Percentiles rank a stretch among this genome's conserved stretches.
These are phyloP conservation scores for Anodontia alba DNA, from an alignment of 2,888 invertebrate species.

Conservation along the genomic window DNA sequence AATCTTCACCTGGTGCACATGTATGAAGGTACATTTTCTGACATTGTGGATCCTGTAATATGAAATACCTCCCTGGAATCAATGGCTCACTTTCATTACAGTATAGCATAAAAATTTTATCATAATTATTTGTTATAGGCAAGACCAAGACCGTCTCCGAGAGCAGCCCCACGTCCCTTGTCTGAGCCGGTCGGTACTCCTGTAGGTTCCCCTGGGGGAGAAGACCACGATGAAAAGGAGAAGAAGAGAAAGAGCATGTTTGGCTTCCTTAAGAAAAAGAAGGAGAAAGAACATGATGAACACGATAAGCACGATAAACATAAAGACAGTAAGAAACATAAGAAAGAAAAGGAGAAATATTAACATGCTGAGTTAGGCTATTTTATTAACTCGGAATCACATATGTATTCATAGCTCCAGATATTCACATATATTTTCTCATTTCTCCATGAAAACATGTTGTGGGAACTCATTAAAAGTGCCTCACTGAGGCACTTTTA, in stretches of 20 bases:
- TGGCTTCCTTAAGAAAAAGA: conserved; percentile 82
- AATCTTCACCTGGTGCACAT: no score
- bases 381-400: neutral
- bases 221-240: conserved; percentile 58
- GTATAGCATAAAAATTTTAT: no score
- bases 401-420: no score
- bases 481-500: no score
- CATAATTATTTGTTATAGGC: conserved; percentile 40
- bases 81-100: no score
- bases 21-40: no score
- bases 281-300: conserved; percentile 69
- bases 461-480: no score
- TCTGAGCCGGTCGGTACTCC: conserved; percentile 43
- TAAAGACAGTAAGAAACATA: conserved; percentile 69
- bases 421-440: no score
- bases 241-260: conserved; percentile 80
- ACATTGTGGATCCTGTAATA: no score
- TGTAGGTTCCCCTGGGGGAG: conserved; percentile 18
- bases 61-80: no score
- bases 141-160: conserved; percentile 44
- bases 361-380: no score
- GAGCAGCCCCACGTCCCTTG: conserved; percentile 41
- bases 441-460: no score
- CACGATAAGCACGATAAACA: conserved; percentile 63
- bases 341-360: conserved; percentile 34